Percentiles rank a stretch among this genome's conserved stretches.
phyloP scores from a whole-genome alignment of 2,797 vertebrate genomes.

The Eulemur rubriventer region DNA sequence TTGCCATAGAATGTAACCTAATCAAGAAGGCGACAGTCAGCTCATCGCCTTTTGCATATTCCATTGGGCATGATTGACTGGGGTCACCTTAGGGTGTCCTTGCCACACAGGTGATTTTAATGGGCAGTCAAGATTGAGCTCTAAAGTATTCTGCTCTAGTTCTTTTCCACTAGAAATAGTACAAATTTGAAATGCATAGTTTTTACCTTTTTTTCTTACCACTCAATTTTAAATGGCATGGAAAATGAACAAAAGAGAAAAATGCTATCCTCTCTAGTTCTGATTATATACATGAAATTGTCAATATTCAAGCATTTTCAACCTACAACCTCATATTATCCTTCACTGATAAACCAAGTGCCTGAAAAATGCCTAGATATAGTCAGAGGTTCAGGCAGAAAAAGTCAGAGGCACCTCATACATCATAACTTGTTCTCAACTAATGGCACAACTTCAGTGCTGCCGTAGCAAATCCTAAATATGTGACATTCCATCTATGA shows the following conservation, averaged over 20 bases:
- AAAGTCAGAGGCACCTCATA: background rate
- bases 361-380: background rate
- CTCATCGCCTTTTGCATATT: background rate
- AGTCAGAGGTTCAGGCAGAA: background rate
- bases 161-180: background rate
- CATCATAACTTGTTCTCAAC: background rate
- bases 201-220: background rate
- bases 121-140: background rate
- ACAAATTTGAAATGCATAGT: background rate
- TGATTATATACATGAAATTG: background rate
- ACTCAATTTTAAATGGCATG: background rate
- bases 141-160: background rate
- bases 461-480: background rate
- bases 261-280: background rate
- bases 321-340: background rate
- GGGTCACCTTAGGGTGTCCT: background rate
- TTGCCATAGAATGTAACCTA: background rate
- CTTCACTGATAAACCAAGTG: background rate
- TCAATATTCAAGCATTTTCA: background rate
- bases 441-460: background rate
- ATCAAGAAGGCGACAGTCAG: background rate
- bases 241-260: background rate
- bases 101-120: background rate
- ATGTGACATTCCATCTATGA: background rate
- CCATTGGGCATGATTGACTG: background rate